Base-by-base conservation (phyloP, 2,113 vertebrate species). In the Megaleporinus macrocephalus region DNA sequence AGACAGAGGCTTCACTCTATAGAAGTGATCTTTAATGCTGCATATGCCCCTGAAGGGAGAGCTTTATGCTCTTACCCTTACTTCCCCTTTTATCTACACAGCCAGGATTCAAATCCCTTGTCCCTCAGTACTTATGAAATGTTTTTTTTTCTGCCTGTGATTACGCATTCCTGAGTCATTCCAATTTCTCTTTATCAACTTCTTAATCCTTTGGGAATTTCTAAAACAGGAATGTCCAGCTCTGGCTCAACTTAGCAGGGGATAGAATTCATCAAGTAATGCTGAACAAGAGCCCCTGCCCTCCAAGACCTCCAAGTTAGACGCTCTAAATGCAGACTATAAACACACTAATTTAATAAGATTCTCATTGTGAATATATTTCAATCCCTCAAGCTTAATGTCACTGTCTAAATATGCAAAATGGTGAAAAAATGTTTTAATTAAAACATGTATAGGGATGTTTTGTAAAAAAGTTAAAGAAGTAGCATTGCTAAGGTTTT, bases 61-160 rank as follows among this genome's bases (percentile, higher is more conserved):
- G 44, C 69, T 63, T 73, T 73, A 63, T 80, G 69, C 69, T n/a
- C 69, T 63, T 73, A 63, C 69, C 69, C 30, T 27, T 22, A 47
- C 55, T 29, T 73, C 18, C 41, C 9, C 7, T 72, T 27, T 80
- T 71, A 61, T 80, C 55, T 73, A n/a, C 29, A 41, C 29, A 47
- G 14, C 27, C 53, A 47, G 59, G 57, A 73, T 80, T 80, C 24
- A 73, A 72, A 72, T 14, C 44, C 70, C 41, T 80, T 26, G 9
- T 79, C 55, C n/a, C 57, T 73, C 18, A 71, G 69, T 33, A 63
- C 63, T 72, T 41, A 20, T 62, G 53, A 53, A 51, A 11, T 61
- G 57, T 62, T 44, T 44, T 44, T 36, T 62, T 44, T 44, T 44
- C 9, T 9, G 26, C 26, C 69, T 47, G 27, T 63, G 78, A 59